A percentile compares a stretch with the other conserved stretches of the same genome.
phyloP scores from a whole-genome alignment of 2,888 invertebrate genomes.

The Drosophila helvetica region DNA sequence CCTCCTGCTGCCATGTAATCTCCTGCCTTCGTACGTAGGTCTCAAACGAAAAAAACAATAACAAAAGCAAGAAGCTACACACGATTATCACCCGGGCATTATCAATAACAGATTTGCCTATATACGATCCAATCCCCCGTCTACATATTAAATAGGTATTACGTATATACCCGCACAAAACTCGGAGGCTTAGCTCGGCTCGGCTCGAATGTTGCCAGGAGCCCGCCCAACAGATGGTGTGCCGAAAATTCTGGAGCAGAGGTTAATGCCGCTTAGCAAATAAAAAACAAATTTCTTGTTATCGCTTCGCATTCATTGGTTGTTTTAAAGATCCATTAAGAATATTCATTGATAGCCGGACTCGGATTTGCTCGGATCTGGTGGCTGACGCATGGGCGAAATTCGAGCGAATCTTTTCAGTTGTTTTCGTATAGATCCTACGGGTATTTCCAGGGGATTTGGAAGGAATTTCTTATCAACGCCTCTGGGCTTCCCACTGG shows the following conservation, averaged over 20 bases:
- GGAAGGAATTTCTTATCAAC: neutral
- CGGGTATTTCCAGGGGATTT: neutral
- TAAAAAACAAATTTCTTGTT: conserved; percentile 47
- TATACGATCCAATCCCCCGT: conserved; percentile 3
- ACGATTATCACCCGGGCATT: conserved; percentile 25
- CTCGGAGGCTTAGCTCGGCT: conserved; percentile 1
- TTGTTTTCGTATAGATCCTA: conserved; percentile 1
- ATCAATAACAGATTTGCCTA: conserved; percentile 34
- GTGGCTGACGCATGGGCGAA: conserved; percentile 32
- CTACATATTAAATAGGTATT: conserved; percentile 4
- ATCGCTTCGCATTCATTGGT: neutral
- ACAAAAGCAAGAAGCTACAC: conserved; percentile 3
- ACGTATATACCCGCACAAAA: neutral
- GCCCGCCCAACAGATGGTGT: conserved; percentile 41
- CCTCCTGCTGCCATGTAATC: conserved; percentile 47
- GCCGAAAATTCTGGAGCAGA: conserved; percentile 25
- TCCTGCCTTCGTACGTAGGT: conserved; percentile 33
- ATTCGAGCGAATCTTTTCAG: neutral
- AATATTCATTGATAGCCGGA: conserved; percentile 13
- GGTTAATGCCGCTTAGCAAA: conserved; percentile 39
- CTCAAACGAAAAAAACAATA: conserved; percentile 25
- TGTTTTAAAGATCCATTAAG: neutral
- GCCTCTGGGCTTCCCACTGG: conserved; percentile 6
- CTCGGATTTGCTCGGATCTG: conserved; percentile 9
- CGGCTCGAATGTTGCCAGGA: conserved; percentile 48